These are phyloP conservation scores for Diplodus sargus DNA, from an alignment of 2,797 vertebrate species.

Conservation along the genomic window DNA sequence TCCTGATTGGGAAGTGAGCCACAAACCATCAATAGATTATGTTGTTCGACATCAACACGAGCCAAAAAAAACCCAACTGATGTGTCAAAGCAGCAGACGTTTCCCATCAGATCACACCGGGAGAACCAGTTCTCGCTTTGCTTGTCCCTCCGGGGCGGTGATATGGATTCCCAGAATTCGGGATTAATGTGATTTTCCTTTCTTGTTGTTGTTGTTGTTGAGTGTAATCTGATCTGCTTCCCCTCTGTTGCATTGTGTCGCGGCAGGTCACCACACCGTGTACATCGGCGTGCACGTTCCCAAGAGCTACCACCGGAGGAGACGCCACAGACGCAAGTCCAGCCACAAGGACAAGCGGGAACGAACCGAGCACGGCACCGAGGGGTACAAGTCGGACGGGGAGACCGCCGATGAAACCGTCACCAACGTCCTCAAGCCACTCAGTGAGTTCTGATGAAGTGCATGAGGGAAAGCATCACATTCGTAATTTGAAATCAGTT, in stretches of 20 bases:
- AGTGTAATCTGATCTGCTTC: slow-evolving; percentile 45
- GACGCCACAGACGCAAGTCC: slow-evolving; percentile 91
- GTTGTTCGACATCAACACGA: background rate
- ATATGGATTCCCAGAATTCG: slow-evolving; percentile 30
- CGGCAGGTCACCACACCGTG: slow-evolving; percentile 95
- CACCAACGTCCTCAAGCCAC: slow-evolving; percentile 92
- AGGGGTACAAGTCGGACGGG: slow-evolving; percentile 89
- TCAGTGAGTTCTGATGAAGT: slow-evolving; percentile 88
- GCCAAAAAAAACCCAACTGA: background rate
- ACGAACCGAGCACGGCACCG: slow-evolving; percentile 86
- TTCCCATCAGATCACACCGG: background rate
- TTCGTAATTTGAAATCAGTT: background rate
- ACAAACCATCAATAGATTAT: background rate
- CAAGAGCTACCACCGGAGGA: slow-evolving; percentile 94
- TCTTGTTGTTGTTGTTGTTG: background rate
- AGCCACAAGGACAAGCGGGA: slow-evolving; percentile 93
- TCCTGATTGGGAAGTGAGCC: slow-evolving; percentile 82
- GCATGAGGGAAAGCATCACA: no score
- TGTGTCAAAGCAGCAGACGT: slow-evolving; percentile 1
- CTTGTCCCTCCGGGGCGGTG: background rate
- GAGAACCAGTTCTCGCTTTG: background rate
- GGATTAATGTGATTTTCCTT: slow-evolving; percentile 40
- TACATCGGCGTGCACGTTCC: slow-evolving; percentile 98
- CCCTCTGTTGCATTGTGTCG: slow-evolving; percentile 14
- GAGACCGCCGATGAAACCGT: slow-evolving; percentile 89